Evolutionary conservation across 2,888 invertebrate species (phyloP), one percentile per base, ranked within the genome.

Genomic region (Lumbricus terrestris): DNA sequence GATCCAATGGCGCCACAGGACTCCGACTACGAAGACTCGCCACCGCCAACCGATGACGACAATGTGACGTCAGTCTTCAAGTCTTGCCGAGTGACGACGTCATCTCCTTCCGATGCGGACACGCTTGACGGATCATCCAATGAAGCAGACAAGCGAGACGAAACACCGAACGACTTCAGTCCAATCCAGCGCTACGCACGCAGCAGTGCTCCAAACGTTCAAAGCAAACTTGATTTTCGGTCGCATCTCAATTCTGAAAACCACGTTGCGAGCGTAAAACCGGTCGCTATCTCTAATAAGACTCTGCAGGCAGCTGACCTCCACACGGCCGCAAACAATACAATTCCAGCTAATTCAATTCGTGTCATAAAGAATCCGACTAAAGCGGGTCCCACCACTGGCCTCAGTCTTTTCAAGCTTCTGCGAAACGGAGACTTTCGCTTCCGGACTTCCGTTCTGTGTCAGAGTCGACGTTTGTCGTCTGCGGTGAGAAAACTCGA

Each of bases 1-100:
- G 83, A 37, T 38, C 90, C 90, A n/a, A 90, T 90, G 90, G 90
- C 90, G 20, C 90, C 90, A 18, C n/a, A 69, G 13, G 90, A 90
- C 33, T 82, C 82, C 37, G 83, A 54, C 8, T 82, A 90, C 38
- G 90, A 90, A 37, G 83, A 88, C 37, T 35, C 85, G 85, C 35
- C 34, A 18, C 20, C 34, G 34, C 23, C 85, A 6, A 85, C 5
- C 35, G 85, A 85, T 85, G 85, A 85, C 37, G 85, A 85, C 20
- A 37, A 85, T 23, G 34, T 85, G 85, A 37, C 85, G 85, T 85
- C 85, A 23, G 85, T 20, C 15, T 85, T 37, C n/a, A 34, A 37
- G 34, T 69, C 69, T 29, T 85, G 34, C 85, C 85, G 85, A 20
- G 85, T 34, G 35, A 85, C 82, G 23, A 23, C 20, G 35, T 35